These are phyloP conservation scores for Poicephalus meyeri DNA, from an alignment of 2,113 vertebrate species.

Conservation along the genomic window DNA sequence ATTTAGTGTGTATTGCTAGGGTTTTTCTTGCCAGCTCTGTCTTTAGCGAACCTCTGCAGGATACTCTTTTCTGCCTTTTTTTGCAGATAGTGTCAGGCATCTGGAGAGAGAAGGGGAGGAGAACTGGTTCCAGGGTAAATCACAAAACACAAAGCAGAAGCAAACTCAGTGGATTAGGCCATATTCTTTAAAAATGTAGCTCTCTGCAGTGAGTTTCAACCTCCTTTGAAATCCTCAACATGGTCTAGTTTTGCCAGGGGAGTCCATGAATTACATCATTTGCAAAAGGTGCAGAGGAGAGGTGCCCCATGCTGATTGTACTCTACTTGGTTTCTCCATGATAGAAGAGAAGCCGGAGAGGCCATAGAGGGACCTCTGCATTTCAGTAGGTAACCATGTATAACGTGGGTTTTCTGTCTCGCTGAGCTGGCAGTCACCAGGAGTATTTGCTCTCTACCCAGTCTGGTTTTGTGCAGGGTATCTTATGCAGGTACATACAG, in stretches of 20 bases:
- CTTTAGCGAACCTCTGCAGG: background rate
- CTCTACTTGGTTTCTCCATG: background rate
- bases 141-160: background rate
- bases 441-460: background rate
- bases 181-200: background rate
- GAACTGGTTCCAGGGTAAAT: background rate
- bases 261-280: background rate
- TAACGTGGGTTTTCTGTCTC: rapidly evolving
- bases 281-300: background rate
- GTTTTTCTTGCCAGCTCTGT: background rate
- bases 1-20: background rate
- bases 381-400: background rate
- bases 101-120: background rate
- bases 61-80: background rate
- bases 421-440: rapidly evolving
- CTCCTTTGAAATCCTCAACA: rapidly evolving
- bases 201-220: background rate
- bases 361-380: rapidly evolving
- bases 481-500: too few relatives aligned
- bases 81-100: background rate
- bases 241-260: background rate
- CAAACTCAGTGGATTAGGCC: background rate
- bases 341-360: background rate
- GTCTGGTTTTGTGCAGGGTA: background rate
- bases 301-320: background rate